phyloP scores from a whole-genome alignment of 2,113 vertebrate genomes.

The Hippocampus barbouri region DNA sequence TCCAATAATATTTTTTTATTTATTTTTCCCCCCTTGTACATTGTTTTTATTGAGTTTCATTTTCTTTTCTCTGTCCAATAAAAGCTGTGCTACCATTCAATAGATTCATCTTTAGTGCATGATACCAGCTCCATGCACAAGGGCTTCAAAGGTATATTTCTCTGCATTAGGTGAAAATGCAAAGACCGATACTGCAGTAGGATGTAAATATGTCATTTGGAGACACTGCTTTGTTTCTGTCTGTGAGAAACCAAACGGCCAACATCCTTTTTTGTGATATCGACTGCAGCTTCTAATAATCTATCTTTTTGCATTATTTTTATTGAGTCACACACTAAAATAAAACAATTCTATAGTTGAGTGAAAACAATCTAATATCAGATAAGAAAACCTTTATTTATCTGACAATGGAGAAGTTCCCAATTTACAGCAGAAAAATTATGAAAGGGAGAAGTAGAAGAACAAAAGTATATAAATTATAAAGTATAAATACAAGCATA shows the following conservation, averaged over 20 bases:
- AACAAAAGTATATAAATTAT: too few species aligned
- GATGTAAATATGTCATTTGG: constrained; percentile 22
- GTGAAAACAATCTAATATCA: not conserved
- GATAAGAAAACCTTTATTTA: too few species aligned
- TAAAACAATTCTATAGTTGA: too few species aligned
- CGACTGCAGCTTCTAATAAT: not conserved
- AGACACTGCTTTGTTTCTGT: constrained; percentile 12
- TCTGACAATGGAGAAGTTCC: too few species aligned
- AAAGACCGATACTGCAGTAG: constrained; percentile 1
- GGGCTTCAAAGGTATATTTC: not conserved
- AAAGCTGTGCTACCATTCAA: not conserved
- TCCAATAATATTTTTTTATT: not conserved
- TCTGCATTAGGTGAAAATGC: constrained; percentile 12
- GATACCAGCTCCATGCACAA: constrained; percentile 1
- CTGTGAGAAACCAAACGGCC: not conserved
- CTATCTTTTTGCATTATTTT: too few species aligned
- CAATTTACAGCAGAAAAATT: too few species aligned
- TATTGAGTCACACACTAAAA: too few species aligned
- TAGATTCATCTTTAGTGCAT: not conserved
- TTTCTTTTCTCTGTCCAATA: constrained; percentile 3
- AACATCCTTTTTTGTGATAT: not conserved
- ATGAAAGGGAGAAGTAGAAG: too few species aligned
- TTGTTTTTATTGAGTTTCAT: too few species aligned
- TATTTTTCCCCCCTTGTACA: not conserved
- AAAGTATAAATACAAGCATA: too few species aligned